Conservation (phyloP, 2,113 vertebrate species). For the Rhagologus leucostigma region DNA sequence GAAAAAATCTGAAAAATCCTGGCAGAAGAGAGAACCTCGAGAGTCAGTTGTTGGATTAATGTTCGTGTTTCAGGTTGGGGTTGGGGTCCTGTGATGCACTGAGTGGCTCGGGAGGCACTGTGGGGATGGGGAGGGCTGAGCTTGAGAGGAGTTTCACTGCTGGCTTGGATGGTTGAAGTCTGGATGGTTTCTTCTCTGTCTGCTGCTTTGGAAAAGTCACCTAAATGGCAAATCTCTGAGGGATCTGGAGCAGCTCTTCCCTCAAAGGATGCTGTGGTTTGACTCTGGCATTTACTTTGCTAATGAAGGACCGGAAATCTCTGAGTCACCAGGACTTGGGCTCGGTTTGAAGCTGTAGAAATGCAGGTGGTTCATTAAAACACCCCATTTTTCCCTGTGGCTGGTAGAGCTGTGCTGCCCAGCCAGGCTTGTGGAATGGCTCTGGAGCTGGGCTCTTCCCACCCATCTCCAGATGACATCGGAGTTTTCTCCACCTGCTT, state of each 20-base stretch:
- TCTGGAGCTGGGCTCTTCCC: neutral
- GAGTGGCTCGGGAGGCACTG: accelerated
- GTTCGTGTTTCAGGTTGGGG: neutral
- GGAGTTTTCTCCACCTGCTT: neutral
- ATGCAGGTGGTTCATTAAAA: neutral
- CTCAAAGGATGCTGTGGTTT: neutral
- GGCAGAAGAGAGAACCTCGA: neutral
- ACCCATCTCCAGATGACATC: neutral
- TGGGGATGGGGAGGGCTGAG: neutral
- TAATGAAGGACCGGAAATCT: neutral
- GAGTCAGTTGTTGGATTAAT: neutral
- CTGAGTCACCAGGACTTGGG: neutral
- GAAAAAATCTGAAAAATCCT: neutral
- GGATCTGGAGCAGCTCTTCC: neutral
- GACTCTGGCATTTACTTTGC: neutral
- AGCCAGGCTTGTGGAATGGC: neutral
- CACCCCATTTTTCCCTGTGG: accelerated
- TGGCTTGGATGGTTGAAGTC: neutral
- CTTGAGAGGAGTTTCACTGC: neutral
- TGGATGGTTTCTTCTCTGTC: neutral
- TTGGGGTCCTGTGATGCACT: neutral
- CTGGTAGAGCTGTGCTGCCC: neutral
- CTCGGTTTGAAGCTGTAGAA: neutral
- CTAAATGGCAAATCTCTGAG: neutral
- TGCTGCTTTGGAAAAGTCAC: neutral